Conservation (phyloP, 1,140 invertebrate genomes). For the Brachionus asplanchnoidis region DNA sequence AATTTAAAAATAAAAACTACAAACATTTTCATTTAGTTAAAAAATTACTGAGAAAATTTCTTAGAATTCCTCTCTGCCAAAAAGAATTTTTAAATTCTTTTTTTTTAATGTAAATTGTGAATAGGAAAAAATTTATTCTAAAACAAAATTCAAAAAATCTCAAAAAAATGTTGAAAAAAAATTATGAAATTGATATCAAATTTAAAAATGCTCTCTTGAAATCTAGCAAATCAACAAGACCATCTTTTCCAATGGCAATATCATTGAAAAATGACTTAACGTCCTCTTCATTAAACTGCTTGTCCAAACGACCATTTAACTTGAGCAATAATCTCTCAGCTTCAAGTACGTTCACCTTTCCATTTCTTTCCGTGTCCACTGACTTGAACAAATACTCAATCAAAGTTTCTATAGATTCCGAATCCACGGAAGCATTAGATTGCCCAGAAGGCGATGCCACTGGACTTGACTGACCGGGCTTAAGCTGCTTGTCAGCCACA, state of each 20-base stretch:
- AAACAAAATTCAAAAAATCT: not conserved
- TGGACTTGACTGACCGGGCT: not conserved
- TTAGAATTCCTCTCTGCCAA: no score
- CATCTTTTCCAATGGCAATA: not conserved
- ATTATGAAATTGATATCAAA: not conserved
- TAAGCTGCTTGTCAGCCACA: not conserved
- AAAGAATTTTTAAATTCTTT: no score
- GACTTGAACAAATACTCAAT: slow-evolving; percentile 25
- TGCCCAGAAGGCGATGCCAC: not conserved
- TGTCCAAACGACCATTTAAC: slow-evolving; percentile 22
- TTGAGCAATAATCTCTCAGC: not conserved
- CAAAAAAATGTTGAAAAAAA: not conserved
- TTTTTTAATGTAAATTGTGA: no score
- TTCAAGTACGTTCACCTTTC: not conserved
- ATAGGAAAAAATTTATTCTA: not conserved
- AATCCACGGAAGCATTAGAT: not conserved
- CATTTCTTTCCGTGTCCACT: not conserved
- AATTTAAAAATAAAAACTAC: no score
- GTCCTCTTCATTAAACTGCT: not conserved
- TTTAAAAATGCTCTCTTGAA: slow-evolving; percentile 20
- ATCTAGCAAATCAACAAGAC: slow-evolving; percentile 6
- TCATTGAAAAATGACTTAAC: slow-evolving; percentile 11
- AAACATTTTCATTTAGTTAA: no score
- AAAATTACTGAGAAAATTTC: not conserved
- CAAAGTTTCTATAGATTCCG: slow-evolving; percentile 7